A percentile compares a stretch with the other conserved stretches of the same genome.
Evolutionary conservation across 2,113 vertebrate species (phyloP).

Genomic region (Lasiurus cinereus): DNA sequence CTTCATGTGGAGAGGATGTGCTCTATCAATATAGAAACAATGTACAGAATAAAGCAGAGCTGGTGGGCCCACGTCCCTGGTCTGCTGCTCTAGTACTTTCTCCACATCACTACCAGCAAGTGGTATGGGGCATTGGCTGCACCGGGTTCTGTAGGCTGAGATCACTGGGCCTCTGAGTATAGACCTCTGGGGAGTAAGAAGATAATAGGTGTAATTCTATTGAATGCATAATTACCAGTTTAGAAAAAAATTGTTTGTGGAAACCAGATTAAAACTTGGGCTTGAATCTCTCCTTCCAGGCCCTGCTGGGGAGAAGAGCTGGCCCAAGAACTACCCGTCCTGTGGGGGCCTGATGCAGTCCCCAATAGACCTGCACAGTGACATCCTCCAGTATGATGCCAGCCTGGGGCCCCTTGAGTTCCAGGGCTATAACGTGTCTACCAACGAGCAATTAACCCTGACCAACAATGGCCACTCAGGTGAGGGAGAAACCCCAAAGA

Average conservation of each 20-base stretch:
- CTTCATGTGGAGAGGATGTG: background rate
- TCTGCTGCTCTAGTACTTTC: background rate
- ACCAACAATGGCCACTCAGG: slow-evolving; percentile 96
- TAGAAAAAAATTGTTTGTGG: background rate
- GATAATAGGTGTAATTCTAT: background rate
- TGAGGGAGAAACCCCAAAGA: slow-evolving; percentile 80
- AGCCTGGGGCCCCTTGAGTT: slow-evolving; percentile 91
- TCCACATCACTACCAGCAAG: background rate
- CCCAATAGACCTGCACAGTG: slow-evolving; percentile 93
- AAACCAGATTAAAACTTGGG: background rate
- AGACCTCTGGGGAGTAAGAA: background rate
- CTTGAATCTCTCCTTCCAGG: slow-evolving; percentile 86
- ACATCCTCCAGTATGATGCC: slow-evolving; percentile 92
- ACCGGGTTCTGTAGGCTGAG: background rate
- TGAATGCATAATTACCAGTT: slow-evolving; percentile 10
- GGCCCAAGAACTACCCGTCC: slow-evolving; percentile 91
- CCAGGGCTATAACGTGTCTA: slow-evolving; percentile 91
- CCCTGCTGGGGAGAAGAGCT: slow-evolving; percentile 90
- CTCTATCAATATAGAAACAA: background rate
- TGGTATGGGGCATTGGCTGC: background rate
- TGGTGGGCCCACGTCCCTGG: background rate
- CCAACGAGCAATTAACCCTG: slow-evolving; percentile 90
- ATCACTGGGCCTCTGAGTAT: background rate
- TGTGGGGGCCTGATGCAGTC: slow-evolving; percentile 95
- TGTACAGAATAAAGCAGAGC: background rate